These are phyloP conservation scores for Sinocyclocheilus anshuiensis DNA, from an alignment of 2,113 vertebrate species.

Conservation along the genomic window DNA sequence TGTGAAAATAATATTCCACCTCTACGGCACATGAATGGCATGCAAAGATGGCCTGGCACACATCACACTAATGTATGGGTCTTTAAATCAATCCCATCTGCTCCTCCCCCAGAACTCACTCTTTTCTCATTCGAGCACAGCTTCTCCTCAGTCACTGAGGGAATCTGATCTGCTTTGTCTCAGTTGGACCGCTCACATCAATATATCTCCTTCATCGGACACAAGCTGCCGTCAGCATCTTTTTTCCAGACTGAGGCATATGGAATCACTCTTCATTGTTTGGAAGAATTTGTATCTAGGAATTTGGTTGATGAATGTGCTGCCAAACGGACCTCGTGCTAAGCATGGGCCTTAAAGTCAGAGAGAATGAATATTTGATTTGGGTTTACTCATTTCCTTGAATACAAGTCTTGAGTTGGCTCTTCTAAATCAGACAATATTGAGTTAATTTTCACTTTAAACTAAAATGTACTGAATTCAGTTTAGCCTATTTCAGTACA, in stretches of 20 bases:
- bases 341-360: background rate
- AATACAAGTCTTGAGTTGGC: no score
- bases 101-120: background rate
- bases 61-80: background rate
- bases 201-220: constrained; percentile 12
- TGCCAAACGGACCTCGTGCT: background rate
- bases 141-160: background rate
- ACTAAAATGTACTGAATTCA: no score
- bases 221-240: background rate
- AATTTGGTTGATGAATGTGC: background rate
- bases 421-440: background rate
- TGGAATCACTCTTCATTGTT: constrained; percentile 16
- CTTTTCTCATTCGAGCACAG: background rate
- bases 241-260: background rate
- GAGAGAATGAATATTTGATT: background rate
- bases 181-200: background rate
- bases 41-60: background rate
- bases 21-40: background rate
- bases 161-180: constrained; percentile 16
- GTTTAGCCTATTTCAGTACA: background rate
- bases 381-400: no score
- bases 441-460: background rate
- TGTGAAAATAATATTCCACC: background rate
- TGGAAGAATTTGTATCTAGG: background rate
- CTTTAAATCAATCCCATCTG: constrained; percentile 2